Evolutionary conservation across 30 jellyfish, hydroid and myxozoan species (phyloP), one percentile per base, ranked within the genome.

Genomic region (Cassiopea xamachana): DNA sequence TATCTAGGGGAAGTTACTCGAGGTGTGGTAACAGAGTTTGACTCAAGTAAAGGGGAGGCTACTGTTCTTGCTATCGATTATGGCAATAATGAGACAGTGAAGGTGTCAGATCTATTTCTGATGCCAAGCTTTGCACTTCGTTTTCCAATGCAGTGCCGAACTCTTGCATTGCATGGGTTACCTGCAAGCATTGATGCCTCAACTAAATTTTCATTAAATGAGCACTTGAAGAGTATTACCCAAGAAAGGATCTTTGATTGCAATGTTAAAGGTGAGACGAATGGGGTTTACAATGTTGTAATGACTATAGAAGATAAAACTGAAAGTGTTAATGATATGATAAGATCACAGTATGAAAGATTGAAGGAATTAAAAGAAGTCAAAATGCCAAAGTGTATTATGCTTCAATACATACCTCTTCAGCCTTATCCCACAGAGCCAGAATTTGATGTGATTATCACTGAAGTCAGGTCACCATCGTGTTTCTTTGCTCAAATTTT

Each of bases 391-490:
- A 18, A 48, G 48, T 55, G 72, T 2, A 43, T 86, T 5, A 86
- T 59, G 88, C 81, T 50, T 61, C 58, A 64, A 49, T 92, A 90
- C 10, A 80, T 94, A 48, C 93, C 99, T 7, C n/a, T 72, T 55
- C 86, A 86, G 71, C 96, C 97, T n/a, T 81, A 87, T 15, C 99
- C 99, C 2, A 69, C 72, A 48, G 95, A 87, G 69, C 55, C 60
- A 1, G 96, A 88, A 2, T 95, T 95, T 88, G 74, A 83, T 27
- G 59, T 95, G 12, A 47, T 94, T 69, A 89, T 92, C 50, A 95
- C 98, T 3, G 97, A 91, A 19, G 97, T 95, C 51, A 75, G 71
- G 19, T 87, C 99, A 5, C 98, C 99, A 6, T 60, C 85, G 1
- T 76, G 87, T 78, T 83, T 95, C 78, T 87, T 59, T 84, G 99